phyloP scores from a whole-genome alignment of 1,140 invertebrate genomes.

The Saxidomus purpurata region DNA sequence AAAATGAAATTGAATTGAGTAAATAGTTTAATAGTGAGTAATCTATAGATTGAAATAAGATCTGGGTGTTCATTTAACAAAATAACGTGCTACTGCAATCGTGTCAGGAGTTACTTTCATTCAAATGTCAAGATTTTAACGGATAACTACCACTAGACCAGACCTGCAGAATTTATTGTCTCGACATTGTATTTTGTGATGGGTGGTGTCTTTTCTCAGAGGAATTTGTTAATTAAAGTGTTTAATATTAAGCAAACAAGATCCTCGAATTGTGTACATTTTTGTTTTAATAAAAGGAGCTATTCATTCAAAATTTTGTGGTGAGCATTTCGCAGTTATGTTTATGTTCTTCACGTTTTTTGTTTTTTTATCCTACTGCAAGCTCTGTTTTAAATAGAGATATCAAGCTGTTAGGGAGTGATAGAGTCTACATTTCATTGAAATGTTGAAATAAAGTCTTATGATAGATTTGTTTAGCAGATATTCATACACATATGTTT shows the following conservation, averaged over 20 bases:
- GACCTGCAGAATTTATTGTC: neutral
- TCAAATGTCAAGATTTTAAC: slow-evolving; percentile 11
- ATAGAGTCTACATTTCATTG: neutral
- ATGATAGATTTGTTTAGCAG: neutral
- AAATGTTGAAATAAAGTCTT: neutral
- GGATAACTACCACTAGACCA: neutral
- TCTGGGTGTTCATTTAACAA: slow-evolving; percentile 1
- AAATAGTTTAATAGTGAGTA: slow-evolving; percentile 26
- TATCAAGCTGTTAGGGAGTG: neutral
- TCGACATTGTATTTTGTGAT: too few relatives aligned
- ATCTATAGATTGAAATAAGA: neutral
- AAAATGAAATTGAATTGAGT: neutral
- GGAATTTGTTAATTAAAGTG: too few relatives aligned
- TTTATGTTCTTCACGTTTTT: too few relatives aligned
- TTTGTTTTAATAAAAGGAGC: too few relatives aligned
- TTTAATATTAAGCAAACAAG: too few relatives aligned
- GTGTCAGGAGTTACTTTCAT: neutral
- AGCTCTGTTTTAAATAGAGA: too few relatives aligned
- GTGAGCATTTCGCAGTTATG: too few relatives aligned
- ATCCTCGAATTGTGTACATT: too few relatives aligned
- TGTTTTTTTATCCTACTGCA: too few relatives aligned
- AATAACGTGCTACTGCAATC: slow-evolving; percentile 2
- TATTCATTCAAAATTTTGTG: too few relatives aligned
- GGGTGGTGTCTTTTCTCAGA: too few relatives aligned
- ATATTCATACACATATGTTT: too few relatives aligned